Conservation (phyloP, 2,888 invertebrate genomes). For the Hypomecis punctinalis region DNA sequence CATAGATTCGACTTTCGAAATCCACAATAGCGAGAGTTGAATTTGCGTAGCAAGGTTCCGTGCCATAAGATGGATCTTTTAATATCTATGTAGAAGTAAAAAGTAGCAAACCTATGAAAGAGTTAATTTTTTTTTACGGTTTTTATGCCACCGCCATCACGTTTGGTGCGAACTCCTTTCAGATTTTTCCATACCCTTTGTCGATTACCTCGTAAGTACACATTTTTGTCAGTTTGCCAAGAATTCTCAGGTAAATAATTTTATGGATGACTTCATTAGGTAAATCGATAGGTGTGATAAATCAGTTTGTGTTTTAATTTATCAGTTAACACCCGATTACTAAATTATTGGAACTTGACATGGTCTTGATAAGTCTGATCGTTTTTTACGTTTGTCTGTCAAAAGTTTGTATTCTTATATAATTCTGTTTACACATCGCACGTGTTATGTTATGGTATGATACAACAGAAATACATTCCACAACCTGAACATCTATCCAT, state of each 20-base stretch:
- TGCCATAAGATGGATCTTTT: too few species aligned
- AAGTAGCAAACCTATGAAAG: too few species aligned
- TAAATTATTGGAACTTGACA: slow-evolving; percentile 60
- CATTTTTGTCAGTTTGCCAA: neutral
- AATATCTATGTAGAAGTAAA: too few species aligned
- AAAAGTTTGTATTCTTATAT: slow-evolving; percentile 21
- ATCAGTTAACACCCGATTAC: slow-evolving; percentile 59
- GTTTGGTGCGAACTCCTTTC: too few species aligned
- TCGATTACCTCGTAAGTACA: neutral
- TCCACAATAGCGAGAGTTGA: too few species aligned
- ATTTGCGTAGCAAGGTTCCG: too few species aligned
- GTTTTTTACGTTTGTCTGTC: slow-evolving; percentile 50
- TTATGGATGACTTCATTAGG: slow-evolving; percentile 29
- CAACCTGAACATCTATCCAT: too few species aligned
- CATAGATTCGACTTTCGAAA: too few species aligned
- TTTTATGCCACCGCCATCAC: too few species aligned
- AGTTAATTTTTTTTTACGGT: too few species aligned
- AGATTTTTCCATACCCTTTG: too few species aligned
- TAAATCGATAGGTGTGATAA: slow-evolving; percentile 34
- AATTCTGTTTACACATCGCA: neutral
- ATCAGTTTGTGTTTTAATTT: slow-evolving; percentile 50
- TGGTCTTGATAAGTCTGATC: slow-evolving; percentile 57
- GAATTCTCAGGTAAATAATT: slow-evolving; percentile 7
- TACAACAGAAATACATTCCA: neutral
- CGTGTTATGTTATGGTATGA: neutral